Conservation (phyloP, 2,888 invertebrate genomes). For the Candidula unifasciata region DNA sequence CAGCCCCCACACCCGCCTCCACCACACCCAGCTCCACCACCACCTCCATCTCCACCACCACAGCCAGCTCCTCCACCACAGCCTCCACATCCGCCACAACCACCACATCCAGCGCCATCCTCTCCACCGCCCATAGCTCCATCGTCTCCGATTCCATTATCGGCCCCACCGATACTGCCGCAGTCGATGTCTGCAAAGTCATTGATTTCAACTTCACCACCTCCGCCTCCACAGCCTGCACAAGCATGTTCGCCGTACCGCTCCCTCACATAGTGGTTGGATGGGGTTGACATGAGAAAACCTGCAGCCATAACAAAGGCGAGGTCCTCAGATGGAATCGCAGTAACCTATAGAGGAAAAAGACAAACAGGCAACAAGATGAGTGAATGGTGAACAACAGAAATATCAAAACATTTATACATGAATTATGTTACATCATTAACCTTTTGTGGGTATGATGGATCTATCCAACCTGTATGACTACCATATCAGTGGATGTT, state of each 20-base stretch:
- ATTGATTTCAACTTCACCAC: slow-evolving; percentile 44
- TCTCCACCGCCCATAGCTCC: slow-evolving; percentile 50
- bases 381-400: not conserved
- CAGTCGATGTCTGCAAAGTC: slow-evolving; percentile 49
- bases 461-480: too few relatives aligned
- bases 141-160: slow-evolving; percentile 42
- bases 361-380: not conserved
- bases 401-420: not conserved
- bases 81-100: slow-evolving; percentile 51
- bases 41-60: slow-evolving; percentile 47
- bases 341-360: slow-evolving; percentile 15
- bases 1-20: slow-evolving; percentile 50
- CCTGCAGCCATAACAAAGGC: slow-evolving; percentile 78
- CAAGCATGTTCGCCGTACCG: slow-evolving; percentile 64
- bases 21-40: slow-evolving; percentile 50
- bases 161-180: slow-evolving; percentile 48
- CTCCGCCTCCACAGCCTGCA: slow-evolving; percentile 63
- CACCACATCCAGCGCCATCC: slow-evolving; percentile 52
- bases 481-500: too few relatives aligned
- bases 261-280: slow-evolving; percentile 68
- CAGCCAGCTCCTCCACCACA: slow-evolving; percentile 52
- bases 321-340: slow-evolving; percentile 67
- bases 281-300: slow-evolving; percentile 75
- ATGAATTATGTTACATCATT: not conserved
- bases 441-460: too few relatives aligned